Evolutionary conservation across 92 coral and sea anemone genomes (phyloP), one percentile per base, ranked within the genome.

Genomic region (Epizoanthus scotinus): DNA sequence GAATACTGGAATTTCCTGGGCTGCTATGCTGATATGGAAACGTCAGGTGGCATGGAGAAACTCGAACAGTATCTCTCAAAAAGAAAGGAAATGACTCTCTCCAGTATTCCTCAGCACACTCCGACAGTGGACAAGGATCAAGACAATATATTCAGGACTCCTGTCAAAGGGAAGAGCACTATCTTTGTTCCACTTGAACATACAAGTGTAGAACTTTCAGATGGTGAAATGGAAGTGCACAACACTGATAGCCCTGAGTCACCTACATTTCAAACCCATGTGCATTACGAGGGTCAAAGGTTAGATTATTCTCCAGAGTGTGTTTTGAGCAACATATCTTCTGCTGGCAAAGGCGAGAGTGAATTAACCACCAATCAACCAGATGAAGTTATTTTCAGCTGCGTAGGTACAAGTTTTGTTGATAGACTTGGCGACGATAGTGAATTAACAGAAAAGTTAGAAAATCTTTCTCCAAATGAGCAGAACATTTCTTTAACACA

Each of bases 1-100:
- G 99, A 95, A 71, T 93, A 91, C 77, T 95, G 99, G 99, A 84
- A 71, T 53, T 95, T 95, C 69, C 90, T 95, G 57, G 94, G 94
- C 49, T 70, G 92, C 49, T 95, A 85, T 82, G 84, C 89, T 2
- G 99, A 95, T 83, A 73, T 95, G 29, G 82, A 97, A 55, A 89
- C 82, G 22, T 67, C 86, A 9, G 85, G 82, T 40, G 99, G 99
- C 13, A 84, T 95, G 44, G 85, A 66, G 73, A 84, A 86, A 31
- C 82, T 95, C 5, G 99, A 95, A 65, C 80, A 93, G 56, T 91
- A 93, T 82, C 86, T 90, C 61, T 44, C 31, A 29, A 73, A 87
- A 66, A 85, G 82, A 61, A 85, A 64, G 50, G 85, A 82, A 40
- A 70, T 62, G 59, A 44, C 24, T 31, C 9, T 63, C 50, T 22